Base-by-base conservation (phyloP, 1,140 invertebrate species). In the Diploscapter pachys region DNA sequence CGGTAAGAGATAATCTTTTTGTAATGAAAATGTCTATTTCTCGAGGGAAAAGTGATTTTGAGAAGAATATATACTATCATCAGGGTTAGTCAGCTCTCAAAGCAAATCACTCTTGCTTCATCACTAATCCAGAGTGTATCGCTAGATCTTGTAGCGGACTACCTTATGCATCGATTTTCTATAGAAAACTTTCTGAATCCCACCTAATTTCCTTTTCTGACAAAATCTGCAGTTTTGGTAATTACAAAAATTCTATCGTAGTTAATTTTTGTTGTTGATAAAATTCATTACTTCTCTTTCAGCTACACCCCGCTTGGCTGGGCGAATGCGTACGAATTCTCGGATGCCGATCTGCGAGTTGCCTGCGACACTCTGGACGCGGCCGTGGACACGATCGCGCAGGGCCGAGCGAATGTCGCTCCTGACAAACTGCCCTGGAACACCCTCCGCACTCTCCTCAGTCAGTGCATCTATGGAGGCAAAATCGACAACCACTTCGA, bases 401-500 rank as follows among this genome's bases (percentile, higher is more conserved):
- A 84, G 78, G 73, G 95, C 52, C 90, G 96, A 75, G 96, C 94
- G 0, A 99, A 99, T 88, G 87, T 99, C 52, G 93, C 96, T 0
- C 96, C 96, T 8, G 95, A 98, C 84, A 98, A 98, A 79, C 93
- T 99, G 3, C 97, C 97, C 51, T 99, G 96, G 96, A 93, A 97
- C 86, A 96, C 97, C 2, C 88, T 99, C 11, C 92, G 94, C 48
- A 98, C 94, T 0, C 88, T 99, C 2, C 88, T 99, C 4, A 94
- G 95, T 0, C 93, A 99, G 85, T 98, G 95, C 82, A 98, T 99
- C 83, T 99, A 99, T 86, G 97, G 97, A 72, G 97, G 96, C 73
- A 99, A 99, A 88, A 98, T 99, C 86, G 97, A 99, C 88, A 99
- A 99, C 85, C 91, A 94, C 78, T 99, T 96, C 87, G 96, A 99